A percentile compares a stretch with the other conserved stretches of the same genome.
Evolutionary conservation across 1,140 invertebrate species (phyloP).

Genomic region (Colletes latitarsis): DNA sequence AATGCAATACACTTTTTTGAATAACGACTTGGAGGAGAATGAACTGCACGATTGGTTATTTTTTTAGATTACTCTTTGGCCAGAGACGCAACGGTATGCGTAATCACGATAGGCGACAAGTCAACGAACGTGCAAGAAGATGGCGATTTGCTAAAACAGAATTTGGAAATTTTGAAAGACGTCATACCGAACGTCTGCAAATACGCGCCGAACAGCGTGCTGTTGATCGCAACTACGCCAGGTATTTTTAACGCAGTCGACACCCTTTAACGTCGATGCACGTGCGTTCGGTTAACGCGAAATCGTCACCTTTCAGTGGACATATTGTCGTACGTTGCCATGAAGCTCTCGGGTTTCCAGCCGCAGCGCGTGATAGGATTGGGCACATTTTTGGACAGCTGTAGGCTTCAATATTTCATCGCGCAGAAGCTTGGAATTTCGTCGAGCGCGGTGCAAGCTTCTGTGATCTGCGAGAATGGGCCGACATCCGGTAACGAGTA

Average conservation of each 20-base stretch:
- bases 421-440: constrained; percentile 82
- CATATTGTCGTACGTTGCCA: constrained; percentile 84
- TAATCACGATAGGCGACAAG: constrained; percentile 83
- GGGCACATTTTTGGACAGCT: constrained; percentile 84
- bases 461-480: constrained; percentile 84
- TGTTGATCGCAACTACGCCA: constrained; percentile 84
- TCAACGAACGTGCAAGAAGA: constrained; percentile 81
- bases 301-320: constrained; percentile 79
- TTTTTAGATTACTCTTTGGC: constrained; percentile 81
- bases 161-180: constrained; percentile 83
- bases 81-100: constrained; percentile 82
- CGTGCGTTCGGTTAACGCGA: no score
- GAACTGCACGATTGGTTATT: no score
- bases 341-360: constrained; percentile 85
- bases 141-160: constrained; percentile 81
- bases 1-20: no score
- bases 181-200: constrained; percentile 82
- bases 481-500: constrained; percentile 80
- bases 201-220: constrained; percentile 83
- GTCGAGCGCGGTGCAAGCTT: constrained; percentile 82
- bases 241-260: constrained; percentile 69
- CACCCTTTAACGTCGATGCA: background rate
- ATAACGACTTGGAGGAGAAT: no score
- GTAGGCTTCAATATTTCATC: constrained; percentile 83
- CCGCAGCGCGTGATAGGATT: constrained; percentile 83